A percentile compares a stretch with the other conserved stretches of the same genome.
phyloP scores from a whole-genome alignment of 1,140 invertebrate species.

The Bursaphelenchus mucronatus region DNA sequence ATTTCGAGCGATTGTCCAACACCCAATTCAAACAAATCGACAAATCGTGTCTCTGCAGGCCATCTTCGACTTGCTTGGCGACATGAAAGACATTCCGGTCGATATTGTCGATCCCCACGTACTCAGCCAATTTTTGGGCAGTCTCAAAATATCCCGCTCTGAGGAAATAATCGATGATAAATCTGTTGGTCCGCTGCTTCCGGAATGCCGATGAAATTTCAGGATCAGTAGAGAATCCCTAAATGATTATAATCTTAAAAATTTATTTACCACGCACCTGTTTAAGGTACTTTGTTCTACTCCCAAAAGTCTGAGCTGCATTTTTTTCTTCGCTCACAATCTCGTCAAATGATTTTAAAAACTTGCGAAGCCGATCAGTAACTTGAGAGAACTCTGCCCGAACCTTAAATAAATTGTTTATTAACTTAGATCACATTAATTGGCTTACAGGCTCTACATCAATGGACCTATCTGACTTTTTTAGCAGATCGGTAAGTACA shows the following conservation, averaged over 20 bases:
- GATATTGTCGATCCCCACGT: slow-evolving; percentile 77
- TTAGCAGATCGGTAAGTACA: slow-evolving; percentile 33
- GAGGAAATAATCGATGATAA: slow-evolving; percentile 87
- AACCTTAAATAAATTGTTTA: slow-evolving; percentile 31
- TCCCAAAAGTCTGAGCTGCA: slow-evolving; percentile 77
- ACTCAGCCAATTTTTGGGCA: slow-evolving; percentile 75
- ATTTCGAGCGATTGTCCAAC: slow-evolving; percentile 90
- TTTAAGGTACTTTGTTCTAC: slow-evolving; percentile 85
- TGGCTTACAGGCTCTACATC: too few relatives aligned
- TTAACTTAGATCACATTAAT: not conserved
- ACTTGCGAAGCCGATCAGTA: slow-evolving; percentile 17
- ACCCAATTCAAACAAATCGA: slow-evolving; percentile 89
- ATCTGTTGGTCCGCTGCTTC: slow-evolving; percentile 79
- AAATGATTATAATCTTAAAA: slow-evolving; percentile 65
- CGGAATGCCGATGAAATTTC: slow-evolving; percentile 69
- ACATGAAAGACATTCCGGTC: slow-evolving; percentile 88
- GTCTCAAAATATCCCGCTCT: slow-evolving; percentile 89
- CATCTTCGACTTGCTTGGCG: slow-evolving; percentile 75
- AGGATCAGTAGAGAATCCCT: slow-evolving; percentile 50
- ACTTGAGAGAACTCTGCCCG: slow-evolving; percentile 24
- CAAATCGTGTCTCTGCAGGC: slow-evolving; percentile 74
- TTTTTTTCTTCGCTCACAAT: slow-evolving; percentile 83
- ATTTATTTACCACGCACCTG: slow-evolving; percentile 27
- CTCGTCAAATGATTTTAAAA: slow-evolving; percentile 71
- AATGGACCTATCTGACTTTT: slow-evolving; percentile 11